Percentiles rank a stretch among this genome's conserved stretches.
These are phyloP conservation scores for Antidorcas marsupialis DNA, from an alignment of 2,113 vertebrate species.

Conservation along the genomic window DNA sequence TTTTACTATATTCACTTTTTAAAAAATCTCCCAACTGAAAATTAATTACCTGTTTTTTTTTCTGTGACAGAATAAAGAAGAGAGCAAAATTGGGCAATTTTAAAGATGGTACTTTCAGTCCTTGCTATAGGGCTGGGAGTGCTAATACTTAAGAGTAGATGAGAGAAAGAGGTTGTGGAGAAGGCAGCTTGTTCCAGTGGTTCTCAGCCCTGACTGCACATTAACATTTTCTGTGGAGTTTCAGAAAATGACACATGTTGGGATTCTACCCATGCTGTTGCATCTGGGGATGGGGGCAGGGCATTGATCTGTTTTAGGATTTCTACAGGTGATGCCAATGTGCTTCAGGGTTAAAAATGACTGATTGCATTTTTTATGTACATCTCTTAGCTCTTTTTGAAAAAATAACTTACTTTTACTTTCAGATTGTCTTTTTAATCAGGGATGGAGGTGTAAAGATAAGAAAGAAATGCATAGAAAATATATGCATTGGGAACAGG, in stretches of 20 bases:
- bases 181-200: background rate
- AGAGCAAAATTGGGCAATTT: background rate
- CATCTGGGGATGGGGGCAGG: background rate
- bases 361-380: background rate
- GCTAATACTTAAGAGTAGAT: background rate
- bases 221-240: background rate
- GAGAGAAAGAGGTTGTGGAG: background rate
- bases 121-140: background rate
- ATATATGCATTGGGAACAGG: background rate
- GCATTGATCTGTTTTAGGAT: background rate
- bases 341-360: background rate
- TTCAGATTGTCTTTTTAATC: background rate
- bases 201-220: background rate
- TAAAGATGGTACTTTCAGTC: background rate
- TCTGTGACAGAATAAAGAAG: background rate
- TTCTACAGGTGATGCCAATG: background rate
- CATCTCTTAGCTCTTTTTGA: background rate
- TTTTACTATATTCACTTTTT: background rate
- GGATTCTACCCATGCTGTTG: background rate
- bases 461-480: background rate
- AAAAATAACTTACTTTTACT: background rate
- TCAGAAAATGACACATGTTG: background rate
- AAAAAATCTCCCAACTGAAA: background rate
- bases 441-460: background rate
- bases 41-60: background rate